A percentile compares a stretch with the other conserved stretches of the same genome.
Evolutionary conservation across 2,113 vertebrate genomes (phyloP).

Genomic region (Mirounga angustirostris): DNA sequence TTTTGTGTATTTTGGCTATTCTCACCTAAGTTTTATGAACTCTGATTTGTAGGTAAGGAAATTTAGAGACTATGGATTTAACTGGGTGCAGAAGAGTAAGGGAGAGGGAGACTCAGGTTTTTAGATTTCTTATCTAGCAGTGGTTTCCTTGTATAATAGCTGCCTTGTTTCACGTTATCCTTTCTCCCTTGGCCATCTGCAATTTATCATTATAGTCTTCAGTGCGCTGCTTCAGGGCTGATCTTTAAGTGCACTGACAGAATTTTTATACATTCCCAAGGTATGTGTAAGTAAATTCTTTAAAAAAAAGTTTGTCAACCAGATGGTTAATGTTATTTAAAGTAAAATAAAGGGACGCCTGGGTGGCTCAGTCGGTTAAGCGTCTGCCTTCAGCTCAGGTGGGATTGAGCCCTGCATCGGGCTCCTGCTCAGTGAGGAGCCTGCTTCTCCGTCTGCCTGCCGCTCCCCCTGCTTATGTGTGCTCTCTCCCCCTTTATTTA

Average conservation of each 20-base stretch:
- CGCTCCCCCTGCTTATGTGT: too few species aligned
- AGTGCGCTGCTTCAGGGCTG: not conserved
- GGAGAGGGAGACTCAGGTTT: not conserved
- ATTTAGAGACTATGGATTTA: not conserved
- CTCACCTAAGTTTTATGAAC: not conserved
- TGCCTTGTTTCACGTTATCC: not conserved
- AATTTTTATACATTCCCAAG: not conserved
- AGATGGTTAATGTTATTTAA: not conserved
- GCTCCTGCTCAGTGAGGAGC: too few species aligned
- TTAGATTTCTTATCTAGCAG: not conserved
- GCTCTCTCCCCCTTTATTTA: too few species aligned
- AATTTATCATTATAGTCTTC: not conserved
- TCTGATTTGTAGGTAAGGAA: constrained; percentile 35
- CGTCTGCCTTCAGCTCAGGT: too few species aligned
- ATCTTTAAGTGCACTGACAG: not conserved
- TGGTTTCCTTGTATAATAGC: not conserved
- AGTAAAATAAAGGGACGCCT: not conserved
- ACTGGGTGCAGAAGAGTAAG: not conserved
- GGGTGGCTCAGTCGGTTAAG: too few species aligned
- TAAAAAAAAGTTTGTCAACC: not conserved
- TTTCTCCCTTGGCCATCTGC: not conserved
- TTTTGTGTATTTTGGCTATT: not conserved
- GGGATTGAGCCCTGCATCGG: too few species aligned
- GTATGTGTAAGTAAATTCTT: not conserved
- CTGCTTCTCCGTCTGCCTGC: too few species aligned